Conservation (phyloP, 2,888 invertebrate genomes). For the Pammene aurita region DNA sequence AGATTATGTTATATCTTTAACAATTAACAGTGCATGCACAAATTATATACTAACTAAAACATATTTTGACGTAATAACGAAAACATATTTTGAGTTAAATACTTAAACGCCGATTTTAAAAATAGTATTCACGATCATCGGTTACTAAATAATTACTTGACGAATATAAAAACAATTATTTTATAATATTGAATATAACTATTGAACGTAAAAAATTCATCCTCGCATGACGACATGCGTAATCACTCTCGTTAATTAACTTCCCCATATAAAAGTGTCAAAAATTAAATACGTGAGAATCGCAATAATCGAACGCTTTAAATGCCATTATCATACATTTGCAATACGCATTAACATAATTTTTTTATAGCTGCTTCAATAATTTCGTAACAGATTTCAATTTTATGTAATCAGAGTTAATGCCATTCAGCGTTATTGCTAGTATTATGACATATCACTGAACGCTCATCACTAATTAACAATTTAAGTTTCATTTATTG, state of each 20-base stretch:
- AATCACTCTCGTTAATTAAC: slow-evolving; percentile 37
- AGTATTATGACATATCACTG: slow-evolving; percentile 34
- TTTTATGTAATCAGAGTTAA: slow-evolving; percentile 37
- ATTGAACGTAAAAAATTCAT: neutral
- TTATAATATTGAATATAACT: too few relatives aligned
- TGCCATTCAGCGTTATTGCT: slow-evolving; percentile 26
- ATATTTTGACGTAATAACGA: too few relatives aligned
- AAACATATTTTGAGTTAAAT: too few relatives aligned
- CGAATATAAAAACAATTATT: neutral
- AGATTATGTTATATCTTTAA: too few relatives aligned
- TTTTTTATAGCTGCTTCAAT: slow-evolving; percentile 30
- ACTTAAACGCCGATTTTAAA: too few relatives aligned
- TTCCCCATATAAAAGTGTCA: slow-evolving; percentile 11
- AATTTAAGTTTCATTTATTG: slow-evolving; percentile 16
- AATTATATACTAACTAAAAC: too few relatives aligned
- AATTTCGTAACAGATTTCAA: slow-evolving; percentile 36
- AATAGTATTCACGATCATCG: too few relatives aligned
- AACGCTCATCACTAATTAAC: slow-evolving; percentile 19
- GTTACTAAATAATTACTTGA: neutral
- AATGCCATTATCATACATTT: slow-evolving; percentile 36
- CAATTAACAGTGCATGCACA: too few relatives aligned
- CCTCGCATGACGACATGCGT: neutral
- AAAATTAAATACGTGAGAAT: slow-evolving; percentile 28
- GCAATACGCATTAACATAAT: slow-evolving; percentile 35
- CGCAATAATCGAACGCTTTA: slow-evolving; percentile 28